A percentile compares a stretch with the other conserved stretches of the same genome.
These are phyloP conservation scores for Galaxias olidus DNA, from an alignment of 2,797 vertebrate species.

Conservation along the genomic window DNA sequence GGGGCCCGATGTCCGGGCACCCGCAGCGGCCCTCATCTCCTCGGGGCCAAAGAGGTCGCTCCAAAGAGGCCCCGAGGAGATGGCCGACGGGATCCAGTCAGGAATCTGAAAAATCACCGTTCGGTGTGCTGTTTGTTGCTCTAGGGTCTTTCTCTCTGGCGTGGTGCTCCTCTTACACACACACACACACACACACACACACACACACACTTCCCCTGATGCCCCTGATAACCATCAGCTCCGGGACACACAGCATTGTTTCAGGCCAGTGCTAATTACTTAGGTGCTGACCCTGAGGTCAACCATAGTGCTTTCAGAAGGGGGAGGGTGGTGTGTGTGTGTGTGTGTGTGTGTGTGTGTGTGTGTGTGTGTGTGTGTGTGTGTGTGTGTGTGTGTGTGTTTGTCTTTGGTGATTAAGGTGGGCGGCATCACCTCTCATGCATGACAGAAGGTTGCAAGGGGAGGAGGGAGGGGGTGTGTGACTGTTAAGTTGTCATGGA, in stretches of 20 bases:
- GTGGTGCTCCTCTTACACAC: background rate
- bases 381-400: constrained; percentile 6
- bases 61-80: too few relatives aligned
- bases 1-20: too few relatives aligned
- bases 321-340: constrained; percentile 26
- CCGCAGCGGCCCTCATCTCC: too few relatives aligned
- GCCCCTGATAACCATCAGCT: constrained; percentile 67
- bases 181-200: constrained; percentile 25
- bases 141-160: too few relatives aligned
- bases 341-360: constrained; percentile 8
- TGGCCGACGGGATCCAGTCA: too few relatives aligned
- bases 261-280: constrained; percentile 72
- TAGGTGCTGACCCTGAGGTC: constrained; percentile 63
- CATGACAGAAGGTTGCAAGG: background rate
- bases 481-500: constrained; percentile 34
- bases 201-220: constrained; percentile 30
- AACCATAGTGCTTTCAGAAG: constrained; percentile 42
- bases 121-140: too few relatives aligned
- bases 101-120: too few relatives aligned
- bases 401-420: constrained; percentile 9
- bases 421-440: constrained; percentile 10
- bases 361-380: constrained; percentile 7
- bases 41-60: too few relatives aligned
- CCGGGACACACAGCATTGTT: constrained; percentile 66
- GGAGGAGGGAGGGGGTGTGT: constrained; percentile 10